These are phyloP conservation scores for Pantelozetes paolii DNA, from an alignment of 2,888 invertebrate species.

Conservation along the genomic window DNA sequence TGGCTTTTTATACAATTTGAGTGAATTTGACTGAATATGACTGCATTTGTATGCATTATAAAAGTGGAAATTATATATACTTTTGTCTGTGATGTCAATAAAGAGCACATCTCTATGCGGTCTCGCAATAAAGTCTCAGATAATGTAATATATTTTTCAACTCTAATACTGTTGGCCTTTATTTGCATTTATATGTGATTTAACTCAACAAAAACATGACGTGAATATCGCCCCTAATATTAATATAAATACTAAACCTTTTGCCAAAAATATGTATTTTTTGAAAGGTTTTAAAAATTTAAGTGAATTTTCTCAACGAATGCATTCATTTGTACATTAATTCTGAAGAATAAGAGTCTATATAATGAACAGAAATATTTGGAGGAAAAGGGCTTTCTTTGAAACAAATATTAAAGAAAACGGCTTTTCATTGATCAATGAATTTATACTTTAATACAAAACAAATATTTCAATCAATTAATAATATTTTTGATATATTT, in stretches of 20 bases:
- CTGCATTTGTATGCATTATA: not conserved
- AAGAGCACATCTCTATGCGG: conserved; percentile 29
- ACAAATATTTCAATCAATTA: too few relatives aligned
- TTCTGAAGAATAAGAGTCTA: too few relatives aligned
- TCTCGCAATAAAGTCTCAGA: not conserved
- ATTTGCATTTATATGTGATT: conserved; percentile 32
- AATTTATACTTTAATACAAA: too few relatives aligned
- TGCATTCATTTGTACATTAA: not conserved
- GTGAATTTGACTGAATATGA: too few relatives aligned
- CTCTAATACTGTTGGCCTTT: conserved; percentile 2
- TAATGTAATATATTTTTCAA: conserved; percentile 24
- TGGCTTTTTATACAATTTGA: too few relatives aligned
- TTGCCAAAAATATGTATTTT: not conserved
- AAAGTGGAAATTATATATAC: conserved; percentile 29
- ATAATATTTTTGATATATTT: too few relatives aligned
- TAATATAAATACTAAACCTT: conserved; percentile 11
- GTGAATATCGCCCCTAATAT: conserved; percentile 20
- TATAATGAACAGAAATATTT: too few relatives aligned
- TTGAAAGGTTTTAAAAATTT: not conserved
- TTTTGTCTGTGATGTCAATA: conserved; percentile 26
- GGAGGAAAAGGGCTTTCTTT: too few relatives aligned
- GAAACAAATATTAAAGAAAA: too few relatives aligned
- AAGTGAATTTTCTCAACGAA: not conserved
- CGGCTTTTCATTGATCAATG: too few relatives aligned
- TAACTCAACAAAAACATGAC: conserved; percentile 25